Base-by-base conservation (phyloP, 2,888 invertebrate genomes). In the Ectropis crepuscularia region DNA sequence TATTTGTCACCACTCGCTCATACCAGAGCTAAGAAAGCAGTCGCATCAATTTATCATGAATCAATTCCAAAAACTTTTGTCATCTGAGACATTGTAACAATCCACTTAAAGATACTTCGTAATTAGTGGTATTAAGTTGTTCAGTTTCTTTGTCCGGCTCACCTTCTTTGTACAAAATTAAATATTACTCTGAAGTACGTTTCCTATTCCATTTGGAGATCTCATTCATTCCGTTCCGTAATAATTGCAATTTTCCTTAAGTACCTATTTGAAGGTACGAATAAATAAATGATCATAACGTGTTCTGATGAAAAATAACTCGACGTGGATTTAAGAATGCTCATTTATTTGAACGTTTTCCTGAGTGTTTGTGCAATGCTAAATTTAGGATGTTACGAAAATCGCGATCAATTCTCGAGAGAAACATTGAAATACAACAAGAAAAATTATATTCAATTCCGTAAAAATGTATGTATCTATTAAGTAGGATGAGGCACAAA, bases 401-500 rank as follows among this genome's bases (percentile, higher is more conserved):
- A 41, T 41, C 41, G 7, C 10, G 16, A 8, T 41, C 41, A 41
- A 41, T 9, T 41, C 41, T 41, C 41, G 10, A 41, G n/a, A 48
- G 8, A 9, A 28, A 28, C 0, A 47, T 11, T 43, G n/a, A 43
- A 43, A 43, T n/a, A 43, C n/a, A 49, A 49, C 16, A 28, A 28
- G 4, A 4, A 28, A 28, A 28, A 28, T 28, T 38, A 11, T 51
- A 53, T 43, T 53, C 11, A 42, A 37, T 43, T 36, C 36, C 11
- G 43, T 53, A 53, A 61, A 49, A 61, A 47, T 11, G 2, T 49
- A 46, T 41, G 57, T 49, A 45, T 49, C 53, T 7, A 59, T 47
- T 55, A 46, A 53, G 61, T 55, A 54, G 47, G 38, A 42, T 47
- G 41, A 37, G 46, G 63, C 65, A 68, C 69, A 76, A 73, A 73